These are phyloP conservation scores for Zeus faber DNA, from an alignment of 2,113 vertebrate species.

Conservation along the genomic window DNA sequence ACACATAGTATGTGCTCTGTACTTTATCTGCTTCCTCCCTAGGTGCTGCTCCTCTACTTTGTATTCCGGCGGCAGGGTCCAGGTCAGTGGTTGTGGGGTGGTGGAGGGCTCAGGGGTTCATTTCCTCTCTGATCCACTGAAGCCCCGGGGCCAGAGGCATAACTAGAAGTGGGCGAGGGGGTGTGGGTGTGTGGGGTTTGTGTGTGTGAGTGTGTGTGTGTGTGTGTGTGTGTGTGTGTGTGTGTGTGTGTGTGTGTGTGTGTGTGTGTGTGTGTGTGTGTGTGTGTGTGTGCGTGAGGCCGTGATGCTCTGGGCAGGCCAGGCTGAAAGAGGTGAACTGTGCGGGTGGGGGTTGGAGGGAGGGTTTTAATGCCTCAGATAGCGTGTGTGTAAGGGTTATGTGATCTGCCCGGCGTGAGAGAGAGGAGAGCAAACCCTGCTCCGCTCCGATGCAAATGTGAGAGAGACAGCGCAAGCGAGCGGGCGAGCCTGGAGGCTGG, in stretches of 20 bases:
- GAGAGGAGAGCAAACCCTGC: constrained; percentile 10
- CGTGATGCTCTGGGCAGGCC: constrained; percentile 13
- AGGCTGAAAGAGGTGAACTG: constrained; percentile 6
- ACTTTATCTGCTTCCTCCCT: not conserved
- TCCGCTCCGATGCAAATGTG: constrained; percentile 1
- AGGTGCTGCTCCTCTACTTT: constrained; percentile 16
- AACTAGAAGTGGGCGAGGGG: constrained; percentile 23
- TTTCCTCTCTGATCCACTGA: constrained; percentile 44
- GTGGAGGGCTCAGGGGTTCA: constrained; percentile 28
- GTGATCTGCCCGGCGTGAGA: constrained; percentile 29
- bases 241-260: not conserved
- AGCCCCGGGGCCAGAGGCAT: constrained; percentile 44
- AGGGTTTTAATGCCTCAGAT: constrained; percentile 27
- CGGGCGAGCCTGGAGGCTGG: not conserved
- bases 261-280: not conserved
- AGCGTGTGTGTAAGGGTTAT: constrained; percentile 33
- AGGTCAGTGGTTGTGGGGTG: too few species aligned
- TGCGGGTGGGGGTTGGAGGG: constrained; percentile 2
- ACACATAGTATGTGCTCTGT: not conserved
- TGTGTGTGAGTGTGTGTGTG: not conserved
- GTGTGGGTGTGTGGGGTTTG: not conserved
- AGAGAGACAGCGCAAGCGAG: not conserved
- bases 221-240: constrained; percentile 1
- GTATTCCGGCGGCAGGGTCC: constrained; percentile 43
- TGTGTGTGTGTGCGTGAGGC: not conserved